These are phyloP conservation scores for Sarcophaga carnaria DNA, from an alignment of 2,888 invertebrate species.

Conservation along the genomic window DNA sequence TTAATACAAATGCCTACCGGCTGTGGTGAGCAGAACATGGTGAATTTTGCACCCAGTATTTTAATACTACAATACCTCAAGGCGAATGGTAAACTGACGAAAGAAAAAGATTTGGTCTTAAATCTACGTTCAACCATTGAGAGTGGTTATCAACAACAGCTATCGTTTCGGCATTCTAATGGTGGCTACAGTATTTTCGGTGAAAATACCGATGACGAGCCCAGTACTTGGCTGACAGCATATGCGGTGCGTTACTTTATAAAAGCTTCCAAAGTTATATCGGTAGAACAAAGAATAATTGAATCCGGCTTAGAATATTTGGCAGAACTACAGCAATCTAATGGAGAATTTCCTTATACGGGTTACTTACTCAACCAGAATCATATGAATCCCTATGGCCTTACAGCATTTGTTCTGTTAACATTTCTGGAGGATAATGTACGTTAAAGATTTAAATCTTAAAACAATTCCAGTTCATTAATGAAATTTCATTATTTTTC, in stretches of 20 bases:
- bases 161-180: conserved; percentile 87
- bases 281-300: conserved; percentile 77
- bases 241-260: conserved; percentile 90
- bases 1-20: conserved; percentile 91
- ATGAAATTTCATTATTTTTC: not conserved
- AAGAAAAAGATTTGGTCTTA: conserved; percentile 68
- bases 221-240: conserved; percentile 92
- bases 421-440: conserved; percentile 87
- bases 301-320: conserved; percentile 50
- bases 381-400: conserved; percentile 85
- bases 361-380: conserved; percentile 85
- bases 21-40: conserved; percentile 96
- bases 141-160: conserved; percentile 88
- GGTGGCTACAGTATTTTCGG: conserved; percentile 92
- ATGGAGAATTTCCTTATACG: conserved; percentile 83
- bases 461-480: not conserved
- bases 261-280: conserved; percentile 87
- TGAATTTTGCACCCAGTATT: conserved; percentile 94
- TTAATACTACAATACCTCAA: conserved; percentile 93
- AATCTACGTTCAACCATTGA: conserved; percentile 81
- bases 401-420: conserved; percentile 89
- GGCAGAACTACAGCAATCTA: not conserved
- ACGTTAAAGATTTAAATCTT: conserved; percentile 67
- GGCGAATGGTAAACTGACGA: conserved; percentile 73
- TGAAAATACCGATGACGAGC: conserved; percentile 83